Conservation (phyloP, 1,140 invertebrate genomes). For the Homalodisca vitripennis region DNA sequence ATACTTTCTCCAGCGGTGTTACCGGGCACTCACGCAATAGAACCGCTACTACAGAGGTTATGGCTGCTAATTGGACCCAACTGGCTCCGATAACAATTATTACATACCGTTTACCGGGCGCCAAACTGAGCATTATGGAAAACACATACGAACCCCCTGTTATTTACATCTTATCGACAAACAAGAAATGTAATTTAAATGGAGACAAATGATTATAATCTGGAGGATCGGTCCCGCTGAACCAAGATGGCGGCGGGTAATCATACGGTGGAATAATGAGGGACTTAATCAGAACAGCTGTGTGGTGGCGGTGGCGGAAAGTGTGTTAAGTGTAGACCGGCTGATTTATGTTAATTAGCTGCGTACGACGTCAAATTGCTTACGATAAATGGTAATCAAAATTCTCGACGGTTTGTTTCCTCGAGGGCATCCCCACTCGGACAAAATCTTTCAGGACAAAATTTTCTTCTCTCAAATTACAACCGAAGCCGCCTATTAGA, state of each 20-base stretch:
- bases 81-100: conserved; percentile 3
- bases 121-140: conserved; percentile 15
- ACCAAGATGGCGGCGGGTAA: conserved; percentile 20
- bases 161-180: conserved; percentile 30
- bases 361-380: too few relatives aligned
- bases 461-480: too few relatives aligned
- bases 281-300: conserved; percentile 4
- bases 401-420: too few relatives aligned
- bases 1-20: too few relatives aligned
- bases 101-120: conserved; percentile 13
- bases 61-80: background rate
- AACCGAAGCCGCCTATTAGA: too few relatives aligned
- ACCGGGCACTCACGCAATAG: too few relatives aligned
- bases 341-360: too few relatives aligned
- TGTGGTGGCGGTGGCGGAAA: background rate
- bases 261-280: conserved; percentile 11
- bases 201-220: conserved; percentile 30
- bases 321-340: too few relatives aligned
- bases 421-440: too few relatives aligned
- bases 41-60: too few relatives aligned
- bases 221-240: background rate
- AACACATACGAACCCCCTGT: conserved; percentile 18
- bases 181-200: conserved; percentile 29
- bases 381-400: too few relatives aligned
- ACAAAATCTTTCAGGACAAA: too few relatives aligned